Evolutionary conservation across 2,113 vertebrate species (phyloP).

Genomic region (Oceanites oceanicus): DNA sequence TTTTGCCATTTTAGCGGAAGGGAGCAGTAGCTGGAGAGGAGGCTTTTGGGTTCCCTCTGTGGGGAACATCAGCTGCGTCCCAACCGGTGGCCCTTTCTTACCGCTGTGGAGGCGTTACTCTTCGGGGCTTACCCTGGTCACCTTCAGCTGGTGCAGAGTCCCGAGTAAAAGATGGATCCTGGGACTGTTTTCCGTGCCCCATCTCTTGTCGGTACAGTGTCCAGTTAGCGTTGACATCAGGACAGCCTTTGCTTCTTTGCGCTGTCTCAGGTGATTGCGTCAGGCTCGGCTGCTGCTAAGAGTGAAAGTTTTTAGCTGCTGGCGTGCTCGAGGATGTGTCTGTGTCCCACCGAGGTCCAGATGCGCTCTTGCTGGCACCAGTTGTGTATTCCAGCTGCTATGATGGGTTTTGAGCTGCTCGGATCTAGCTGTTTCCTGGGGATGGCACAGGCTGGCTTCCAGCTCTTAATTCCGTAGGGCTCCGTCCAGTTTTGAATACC

Average conservation of each 20-base stretch:
- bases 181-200: not conserved
- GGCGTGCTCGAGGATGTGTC: not conserved
- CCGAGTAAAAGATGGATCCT: not conserved
- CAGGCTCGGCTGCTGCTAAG: not conserved
- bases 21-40: not conserved
- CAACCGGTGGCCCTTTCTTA: not conserved
- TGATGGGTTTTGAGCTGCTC: not conserved
- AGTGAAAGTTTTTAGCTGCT: not conserved
- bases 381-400: not conserved
- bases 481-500: not conserved
- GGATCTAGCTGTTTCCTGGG: not conserved
- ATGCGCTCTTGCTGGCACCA: not conserved
- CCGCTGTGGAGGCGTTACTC: not conserved
- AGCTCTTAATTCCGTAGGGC: not conserved
- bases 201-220: not conserved
- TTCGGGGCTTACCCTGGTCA: rapidly evolving
- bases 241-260: not conserved
- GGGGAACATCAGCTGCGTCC: not conserved
- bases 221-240: rapidly evolving
- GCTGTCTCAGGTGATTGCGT: not conserved
- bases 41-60: not conserved
- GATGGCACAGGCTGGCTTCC: not conserved
- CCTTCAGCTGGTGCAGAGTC: not conserved
- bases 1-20: not conserved
- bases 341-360: not conserved